Evolutionary conservation across 2,797 vertebrate species (phyloP), one percentile per base, ranked within the genome.

Genomic region (Leucoraja ocellata): DNA sequence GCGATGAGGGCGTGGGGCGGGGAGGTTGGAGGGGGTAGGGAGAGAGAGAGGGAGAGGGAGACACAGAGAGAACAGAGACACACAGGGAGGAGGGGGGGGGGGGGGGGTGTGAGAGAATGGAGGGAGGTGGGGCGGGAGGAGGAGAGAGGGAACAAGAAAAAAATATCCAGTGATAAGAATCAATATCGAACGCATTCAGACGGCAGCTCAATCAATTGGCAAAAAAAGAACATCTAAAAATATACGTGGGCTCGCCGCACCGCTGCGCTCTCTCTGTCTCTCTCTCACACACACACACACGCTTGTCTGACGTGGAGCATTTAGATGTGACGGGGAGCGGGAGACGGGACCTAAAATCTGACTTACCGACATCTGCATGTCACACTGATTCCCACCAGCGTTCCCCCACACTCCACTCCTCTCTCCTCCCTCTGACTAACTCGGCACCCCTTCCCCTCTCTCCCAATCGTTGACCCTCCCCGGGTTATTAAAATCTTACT

Each of bases 291-390:
- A 23, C 71, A 91, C 71, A 91, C 86, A 39, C 78, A 39, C 78
- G 16, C 71, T 73, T 23, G 46, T 76, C 71, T 92, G 90, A 92
- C 71, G 90, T 76, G 90, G 21, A 46, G 36, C 65, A 73, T 25
- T 25, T 4, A 8, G 10, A 46, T n/a, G 18, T 78, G 6, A 23
- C 88, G 73, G 32, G 23, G 63, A 14, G 74, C 4, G 16, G 32
- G 18, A 46, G 58, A n/a, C 5, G 96, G 95, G 95, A 95, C 93
- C 91, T 96, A 93, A 96, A 95, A 96, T 94, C 96, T 96, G 95
- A 96, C 96, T 96, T 95, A 96, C 96, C 95, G 95, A 95, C 96
- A 95, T 96, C 95, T 96, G 94, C 95, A 96, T 96, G 96, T 96
- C 97, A 97, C 96, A 93, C 46, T 46, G 94, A 97, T 96, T 95